These are phyloP conservation scores for Anoplius nigerrimus DNA, from an alignment of 2,888 invertebrate species.

Conservation along the genomic window DNA sequence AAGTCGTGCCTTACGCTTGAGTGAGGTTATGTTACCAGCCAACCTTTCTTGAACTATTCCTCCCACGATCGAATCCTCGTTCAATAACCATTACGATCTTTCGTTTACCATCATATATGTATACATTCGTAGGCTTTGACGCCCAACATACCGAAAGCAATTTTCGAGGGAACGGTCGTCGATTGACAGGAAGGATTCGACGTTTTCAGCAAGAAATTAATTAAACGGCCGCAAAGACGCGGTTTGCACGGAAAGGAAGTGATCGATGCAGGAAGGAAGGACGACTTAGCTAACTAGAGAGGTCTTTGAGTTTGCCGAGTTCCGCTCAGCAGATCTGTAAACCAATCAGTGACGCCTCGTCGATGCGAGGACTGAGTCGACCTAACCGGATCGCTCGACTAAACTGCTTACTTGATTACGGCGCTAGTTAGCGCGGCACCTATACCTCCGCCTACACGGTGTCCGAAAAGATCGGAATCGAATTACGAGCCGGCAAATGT, in stretches of 20 bases:
- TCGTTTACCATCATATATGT: too few relatives aligned
- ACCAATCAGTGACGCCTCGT: constrained; percentile 65
- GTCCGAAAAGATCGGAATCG: too few relatives aligned
- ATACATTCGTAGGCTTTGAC: too few relatives aligned
- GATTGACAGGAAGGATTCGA: too few relatives aligned
- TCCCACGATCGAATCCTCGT: too few relatives aligned
- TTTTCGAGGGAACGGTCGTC: not conserved
- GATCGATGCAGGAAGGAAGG: constrained; percentile 21
- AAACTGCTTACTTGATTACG: constrained; percentile 61
- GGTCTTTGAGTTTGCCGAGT: constrained; percentile 58
- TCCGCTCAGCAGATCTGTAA: constrained; percentile 62
- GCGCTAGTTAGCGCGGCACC: constrained; percentile 49
- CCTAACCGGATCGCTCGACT: constrained; percentile 61
- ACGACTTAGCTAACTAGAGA: constrained; percentile 49
- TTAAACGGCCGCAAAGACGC: constrained; percentile 49
- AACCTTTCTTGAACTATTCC: too few relatives aligned
- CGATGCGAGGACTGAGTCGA: constrained; percentile 57
- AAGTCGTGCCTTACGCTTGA: too few relatives aligned
- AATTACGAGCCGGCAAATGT: too few relatives aligned
- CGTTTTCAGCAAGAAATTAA: constrained; percentile 44
- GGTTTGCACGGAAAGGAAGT: constrained; percentile 17
- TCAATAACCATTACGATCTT: too few relatives aligned
- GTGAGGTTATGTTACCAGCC: too few relatives aligned
- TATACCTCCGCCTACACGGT: constrained; percentile 18
- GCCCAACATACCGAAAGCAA: not conserved